phyloP scores from a whole-genome alignment of 2,888 invertebrate species.

The Cryptocheilus praepositus region DNA sequence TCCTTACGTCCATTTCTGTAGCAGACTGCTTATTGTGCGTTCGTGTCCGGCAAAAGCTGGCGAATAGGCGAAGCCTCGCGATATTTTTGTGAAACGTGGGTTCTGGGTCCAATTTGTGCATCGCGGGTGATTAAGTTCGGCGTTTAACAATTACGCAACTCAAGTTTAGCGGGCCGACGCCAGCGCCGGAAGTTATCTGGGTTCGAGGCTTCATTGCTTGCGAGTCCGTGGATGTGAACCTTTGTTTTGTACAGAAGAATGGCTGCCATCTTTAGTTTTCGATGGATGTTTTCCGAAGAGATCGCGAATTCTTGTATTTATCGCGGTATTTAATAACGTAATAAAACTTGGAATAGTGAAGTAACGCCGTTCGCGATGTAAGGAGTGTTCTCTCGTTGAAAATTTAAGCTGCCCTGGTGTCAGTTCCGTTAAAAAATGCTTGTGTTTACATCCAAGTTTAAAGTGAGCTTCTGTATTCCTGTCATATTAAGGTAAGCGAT shows the following conservation, averaged over 20 bases:
- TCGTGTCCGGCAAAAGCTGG: too few species aligned
- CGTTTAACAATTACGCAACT: constrained; percentile 20
- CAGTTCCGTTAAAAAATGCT: constrained; percentile 77
- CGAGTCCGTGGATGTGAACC: constrained; percentile 75
- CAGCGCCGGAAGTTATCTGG: constrained; percentile 67
- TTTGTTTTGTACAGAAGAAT: constrained; percentile 90
- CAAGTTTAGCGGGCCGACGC: constrained; percentile 53
- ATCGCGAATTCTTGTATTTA: constrained; percentile 68
- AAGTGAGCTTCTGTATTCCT: constrained; percentile 80
- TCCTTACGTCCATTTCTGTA: not conserved
- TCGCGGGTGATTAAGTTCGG: too few species aligned
- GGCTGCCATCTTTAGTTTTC: constrained; percentile 90
- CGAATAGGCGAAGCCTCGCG: too few species aligned
- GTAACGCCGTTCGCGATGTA: constrained; percentile 73
- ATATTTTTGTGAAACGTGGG: too few species aligned
- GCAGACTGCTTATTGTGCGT: too few species aligned
- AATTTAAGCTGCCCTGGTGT: constrained; percentile 72
- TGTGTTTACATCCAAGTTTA: constrained; percentile 87
- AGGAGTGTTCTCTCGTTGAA: constrained; percentile 71
- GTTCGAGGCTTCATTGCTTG: constrained; percentile 70
- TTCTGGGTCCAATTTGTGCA: too few species aligned
- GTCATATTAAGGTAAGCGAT: constrained; percentile 78
- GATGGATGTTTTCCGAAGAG: constrained; percentile 85
- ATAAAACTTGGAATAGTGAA: constrained; percentile 72
- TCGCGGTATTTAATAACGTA: constrained; percentile 68